These are phyloP conservation scores for Sipha flava DNA, from an alignment of 1,140 invertebrate species.

Conservation along the genomic window DNA sequence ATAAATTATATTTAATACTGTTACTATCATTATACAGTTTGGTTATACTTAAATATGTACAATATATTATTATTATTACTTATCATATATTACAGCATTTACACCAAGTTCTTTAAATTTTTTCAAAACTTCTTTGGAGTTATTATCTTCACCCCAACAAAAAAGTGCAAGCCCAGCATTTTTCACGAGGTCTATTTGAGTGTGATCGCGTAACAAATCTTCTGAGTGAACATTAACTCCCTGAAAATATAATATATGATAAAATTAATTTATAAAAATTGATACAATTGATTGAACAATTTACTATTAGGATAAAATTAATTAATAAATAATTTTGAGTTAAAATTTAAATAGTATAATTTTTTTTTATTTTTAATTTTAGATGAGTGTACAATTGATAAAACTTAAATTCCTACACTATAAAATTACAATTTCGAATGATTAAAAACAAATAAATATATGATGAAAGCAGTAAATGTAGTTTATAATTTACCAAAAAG, in stretches of 20 bases:
- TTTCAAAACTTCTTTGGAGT: constrained; percentile 75
- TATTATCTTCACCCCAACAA: constrained; percentile 94
- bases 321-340: not conserved
- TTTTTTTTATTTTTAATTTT: too few species aligned
- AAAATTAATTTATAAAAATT: not conserved
- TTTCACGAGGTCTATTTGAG: constrained; percentile 60
- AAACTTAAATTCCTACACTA: too few species aligned
- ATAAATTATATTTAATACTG: too few species aligned
- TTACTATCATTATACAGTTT: too few species aligned
- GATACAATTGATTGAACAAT: not conserved
- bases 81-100: constrained; percentile 90
- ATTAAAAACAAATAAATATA: too few species aligned
- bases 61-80: constrained; percentile 44
- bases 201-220: constrained; percentile 74
- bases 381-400: too few species aligned
- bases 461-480: too few species aligned
- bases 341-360: not conserved
- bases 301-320: not conserved
- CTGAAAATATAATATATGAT: constrained; percentile 39
- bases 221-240: constrained; percentile 88
- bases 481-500: constrained; percentile 56
- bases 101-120: constrained; percentile 76
- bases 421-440: too few species aligned
- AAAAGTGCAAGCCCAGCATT: constrained; percentile 76
- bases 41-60: too few species aligned